Evolutionary conservation across 2,888 invertebrate genomes (phyloP).

Genomic region (Microdon myrmicae): DNA sequence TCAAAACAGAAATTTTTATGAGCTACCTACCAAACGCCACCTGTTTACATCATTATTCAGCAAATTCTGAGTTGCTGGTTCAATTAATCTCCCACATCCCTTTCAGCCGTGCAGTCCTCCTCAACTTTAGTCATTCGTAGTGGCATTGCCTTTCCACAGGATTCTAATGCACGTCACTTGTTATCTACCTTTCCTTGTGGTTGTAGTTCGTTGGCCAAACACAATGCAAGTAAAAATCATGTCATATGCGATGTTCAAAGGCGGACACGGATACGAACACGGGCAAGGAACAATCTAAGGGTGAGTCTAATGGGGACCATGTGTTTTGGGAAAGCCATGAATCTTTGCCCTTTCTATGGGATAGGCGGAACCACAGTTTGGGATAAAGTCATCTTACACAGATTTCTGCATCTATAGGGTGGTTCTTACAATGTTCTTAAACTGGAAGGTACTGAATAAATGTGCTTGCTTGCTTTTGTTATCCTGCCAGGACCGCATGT

Average conservation of each 20-base stretch:
- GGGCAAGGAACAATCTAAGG: constrained; percentile 8
- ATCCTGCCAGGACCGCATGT: constrained; percentile 31
- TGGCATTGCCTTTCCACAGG: constrained; percentile 17
- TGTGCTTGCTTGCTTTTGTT: constrained; percentile 19
- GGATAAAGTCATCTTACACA: too few species aligned
- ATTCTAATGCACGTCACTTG: constrained; percentile 6
- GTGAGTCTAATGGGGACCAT: constrained; percentile 21
- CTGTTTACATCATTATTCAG: constrained; percentile 40
- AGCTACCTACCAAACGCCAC: constrained; percentile 18
- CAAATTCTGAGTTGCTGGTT: constrained; percentile 12
- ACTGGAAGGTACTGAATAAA: constrained; percentile 25
- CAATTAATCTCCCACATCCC: constrained; percentile 32
- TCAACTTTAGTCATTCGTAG: too few species aligned
- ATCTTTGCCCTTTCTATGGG: constrained; percentile 1
- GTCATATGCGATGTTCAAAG: constrained; percentile 34
- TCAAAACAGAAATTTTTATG: constrained; percentile 21
- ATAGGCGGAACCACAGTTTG: constrained; percentile 11
- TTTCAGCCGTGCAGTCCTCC: constrained; percentile 11
- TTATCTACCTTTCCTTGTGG: constrained; percentile 18
- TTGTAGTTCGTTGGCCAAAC: constrained; percentile 18
- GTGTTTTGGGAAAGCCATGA: constrained; percentile 10
- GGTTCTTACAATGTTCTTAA: constrained; percentile 15
- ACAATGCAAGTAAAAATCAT: constrained; percentile 28
- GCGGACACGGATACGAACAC: constrained; percentile 13
- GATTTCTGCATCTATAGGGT: constrained; percentile 2